These are phyloP conservation scores for Rhizoglyphus robini DNA, from an alignment of 1,140 invertebrate genomes.

Conservation along the genomic window DNA sequence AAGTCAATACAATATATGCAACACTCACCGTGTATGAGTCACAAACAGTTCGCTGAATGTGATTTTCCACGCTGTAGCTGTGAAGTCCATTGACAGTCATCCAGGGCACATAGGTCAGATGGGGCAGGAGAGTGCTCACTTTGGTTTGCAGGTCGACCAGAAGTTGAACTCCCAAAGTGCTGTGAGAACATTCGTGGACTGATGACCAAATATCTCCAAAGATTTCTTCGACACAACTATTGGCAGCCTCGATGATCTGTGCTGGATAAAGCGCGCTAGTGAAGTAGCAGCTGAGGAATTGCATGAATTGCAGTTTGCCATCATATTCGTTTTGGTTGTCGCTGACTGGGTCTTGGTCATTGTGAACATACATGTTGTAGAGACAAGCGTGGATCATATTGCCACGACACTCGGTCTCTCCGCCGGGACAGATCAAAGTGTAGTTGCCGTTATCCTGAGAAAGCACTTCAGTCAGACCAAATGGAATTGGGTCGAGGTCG, in stretches of 20 bases:
- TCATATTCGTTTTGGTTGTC: constrained; percentile 3
- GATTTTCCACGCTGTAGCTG: constrained; percentile 12
- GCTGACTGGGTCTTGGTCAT: constrained; percentile 18
- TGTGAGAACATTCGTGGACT: constrained; percentile 1
- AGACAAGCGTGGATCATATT: constrained; percentile 18
- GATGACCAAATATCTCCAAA: not conserved
- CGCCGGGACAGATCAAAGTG: constrained; percentile 14
- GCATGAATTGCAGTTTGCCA: constrained; percentile 16
- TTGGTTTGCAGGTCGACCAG: not conserved
- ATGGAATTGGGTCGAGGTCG: constrained; percentile 20
- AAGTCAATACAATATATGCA: not conserved
- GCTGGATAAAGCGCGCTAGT: not conserved
- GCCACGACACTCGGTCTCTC: constrained; percentile 1
- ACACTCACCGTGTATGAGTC: constrained; percentile 11
- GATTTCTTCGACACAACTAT: not conserved
- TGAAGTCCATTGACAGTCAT: constrained; percentile 15
- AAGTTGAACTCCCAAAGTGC: not conserved
- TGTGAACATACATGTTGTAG: not conserved
- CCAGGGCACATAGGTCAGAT: constrained; percentile 18
- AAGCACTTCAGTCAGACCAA: not conserved
- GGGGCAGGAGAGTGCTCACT: constrained; percentile 9
- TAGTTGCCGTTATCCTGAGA: not conserved
- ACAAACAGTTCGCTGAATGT: constrained; percentile 20
- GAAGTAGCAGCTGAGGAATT: constrained; percentile 20
- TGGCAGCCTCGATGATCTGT: not conserved